These are phyloP conservation scores for Pipa parva DNA, from an alignment of 2,113 vertebrate genomes.

Conservation along the genomic window DNA sequence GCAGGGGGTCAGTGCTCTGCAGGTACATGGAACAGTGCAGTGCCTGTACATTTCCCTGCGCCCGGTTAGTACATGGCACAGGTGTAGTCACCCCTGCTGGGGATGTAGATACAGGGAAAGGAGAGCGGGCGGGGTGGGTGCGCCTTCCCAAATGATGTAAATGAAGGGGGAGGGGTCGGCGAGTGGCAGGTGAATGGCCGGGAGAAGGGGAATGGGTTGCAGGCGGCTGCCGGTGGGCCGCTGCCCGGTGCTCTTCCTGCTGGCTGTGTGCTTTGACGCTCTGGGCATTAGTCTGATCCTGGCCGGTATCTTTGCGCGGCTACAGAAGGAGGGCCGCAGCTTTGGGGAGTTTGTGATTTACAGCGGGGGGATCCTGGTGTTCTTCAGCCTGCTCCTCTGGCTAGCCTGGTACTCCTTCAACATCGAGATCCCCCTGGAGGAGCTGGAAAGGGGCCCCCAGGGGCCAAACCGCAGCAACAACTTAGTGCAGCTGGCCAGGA, in stretches of 20 bases:
- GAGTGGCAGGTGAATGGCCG: background rate
- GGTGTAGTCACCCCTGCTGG: too few relatives aligned
- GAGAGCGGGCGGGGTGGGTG: background rate
- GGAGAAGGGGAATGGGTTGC: background rate
- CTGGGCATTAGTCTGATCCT: constrained; percentile 70
- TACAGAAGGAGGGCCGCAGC: constrained; percentile 39
- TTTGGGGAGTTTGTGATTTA: constrained; percentile 82
- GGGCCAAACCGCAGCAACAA: background rate
- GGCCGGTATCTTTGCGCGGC: constrained; percentile 68
- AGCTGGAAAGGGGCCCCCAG: constrained; percentile 56
- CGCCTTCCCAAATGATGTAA: constrained; percentile 28
- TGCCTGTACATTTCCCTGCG: too few relatives aligned
- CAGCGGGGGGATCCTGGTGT: constrained; percentile 74
- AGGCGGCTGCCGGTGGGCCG: constrained; percentile 63
- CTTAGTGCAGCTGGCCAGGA: constrained; percentile 57
- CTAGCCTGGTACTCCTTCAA: constrained; percentile 89
- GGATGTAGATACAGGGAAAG: too few relatives aligned
- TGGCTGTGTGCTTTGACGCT: constrained; percentile 75
- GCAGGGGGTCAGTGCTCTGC: too few relatives aligned
- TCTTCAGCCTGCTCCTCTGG: constrained; percentile 91
- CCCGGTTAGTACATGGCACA: too few relatives aligned
- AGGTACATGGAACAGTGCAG: too few relatives aligned
- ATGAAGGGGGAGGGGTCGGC: background rate
- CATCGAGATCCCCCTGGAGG: constrained; percentile 72
- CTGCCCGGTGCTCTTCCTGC: constrained; percentile 78